Evolutionary conservation across 2,888 invertebrate genomes (phyloP), one percentile per base, ranked within the genome.

Genomic region (Penaeus monodon): DNA sequence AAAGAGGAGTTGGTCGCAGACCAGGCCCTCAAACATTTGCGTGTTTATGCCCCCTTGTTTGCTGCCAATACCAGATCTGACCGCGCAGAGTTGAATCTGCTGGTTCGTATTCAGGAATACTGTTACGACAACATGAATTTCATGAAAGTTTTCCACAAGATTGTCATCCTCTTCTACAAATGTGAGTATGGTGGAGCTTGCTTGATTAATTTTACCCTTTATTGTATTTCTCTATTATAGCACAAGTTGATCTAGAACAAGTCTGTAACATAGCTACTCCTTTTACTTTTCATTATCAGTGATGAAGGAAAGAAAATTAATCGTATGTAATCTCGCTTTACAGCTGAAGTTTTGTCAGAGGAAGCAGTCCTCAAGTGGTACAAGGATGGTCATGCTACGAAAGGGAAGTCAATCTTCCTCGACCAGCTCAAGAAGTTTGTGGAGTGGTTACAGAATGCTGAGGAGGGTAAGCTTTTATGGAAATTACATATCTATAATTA

Each of bases 41-140:
- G 90, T 91, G 95, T 95, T 91, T 98, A 97, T 93, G 96, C 97
- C 90, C 95, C 96, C 88, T 94, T 99, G 91, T 95, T 99, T 92
- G 96, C 95, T 90, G 96, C 97, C 63, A 97, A 98, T 92, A 96
- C 97, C 91, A 95, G 95, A 92, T 95, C 95, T 90, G 96, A 96
- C 90, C 96, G 96, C 92, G 96, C 98, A 78, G 97, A 99, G 93
- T 94, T 97, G 91, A 96, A 96, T 88, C 94, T 99, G 91, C 94
- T 99, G 92, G 94, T 96, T 91, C 97, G 97, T 93, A 96, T 98
- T 91, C 99, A 99, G 93, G 98, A 99, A 92, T 99, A 96, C 93
- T 99, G 98, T 93, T 99, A 99, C 93, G 98, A 98, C 93, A 98
- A 99, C 94, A 98, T 98, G 98, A 97, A 96, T 93, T 99, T 99